phyloP scores from a whole-genome alignment of 2,888 invertebrate species.

The Sesia apiformis region DNA sequence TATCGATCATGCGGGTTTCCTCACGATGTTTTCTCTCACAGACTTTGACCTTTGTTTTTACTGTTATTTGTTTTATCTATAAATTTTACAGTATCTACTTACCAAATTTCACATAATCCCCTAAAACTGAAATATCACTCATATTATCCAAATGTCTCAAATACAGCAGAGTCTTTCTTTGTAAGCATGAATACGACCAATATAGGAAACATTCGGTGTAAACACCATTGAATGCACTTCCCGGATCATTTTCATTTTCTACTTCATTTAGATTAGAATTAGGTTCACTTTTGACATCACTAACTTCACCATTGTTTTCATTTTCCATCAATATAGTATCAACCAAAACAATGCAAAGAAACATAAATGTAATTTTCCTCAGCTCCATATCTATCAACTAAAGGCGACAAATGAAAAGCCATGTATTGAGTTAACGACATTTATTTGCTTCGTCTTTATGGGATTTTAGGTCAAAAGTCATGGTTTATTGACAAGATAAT shows the following conservation, averaged over 20 bases:
- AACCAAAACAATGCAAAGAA: conserved; percentile 11
- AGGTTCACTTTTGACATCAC: conserved; percentile 1
- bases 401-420: conserved; percentile 41
- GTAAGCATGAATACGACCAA: conserved; percentile 73
- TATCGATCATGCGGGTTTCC: no score
- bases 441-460: conserved; percentile 54
- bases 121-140: conserved; percentile 70
- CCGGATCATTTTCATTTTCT: conserved; percentile 12
- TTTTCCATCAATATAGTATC: conserved; percentile 9
- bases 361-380: conserved; percentile 20
- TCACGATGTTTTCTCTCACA: no score
- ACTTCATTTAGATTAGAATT: neutral
- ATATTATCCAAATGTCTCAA: conserved; percentile 68
- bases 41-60: no score
- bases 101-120: conserved; percentile 72
- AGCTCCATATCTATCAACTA: conserved; percentile 26
- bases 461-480: conserved; percentile 42
- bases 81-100: conserved; percentile 19
- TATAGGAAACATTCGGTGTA: conserved; percentile 71
- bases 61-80: no score
- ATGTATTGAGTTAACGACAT: conserved; percentile 30
- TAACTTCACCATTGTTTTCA: conserved; percentile 9
- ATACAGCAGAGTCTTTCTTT: conserved; percentile 72
- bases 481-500: neutral
- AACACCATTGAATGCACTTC: conserved; percentile 64